Evolutionary conservation across 2,797 vertebrate species (phyloP), one percentile per base, ranked within the genome.

Genomic region (Philypnodon macrostomus): DNA sequence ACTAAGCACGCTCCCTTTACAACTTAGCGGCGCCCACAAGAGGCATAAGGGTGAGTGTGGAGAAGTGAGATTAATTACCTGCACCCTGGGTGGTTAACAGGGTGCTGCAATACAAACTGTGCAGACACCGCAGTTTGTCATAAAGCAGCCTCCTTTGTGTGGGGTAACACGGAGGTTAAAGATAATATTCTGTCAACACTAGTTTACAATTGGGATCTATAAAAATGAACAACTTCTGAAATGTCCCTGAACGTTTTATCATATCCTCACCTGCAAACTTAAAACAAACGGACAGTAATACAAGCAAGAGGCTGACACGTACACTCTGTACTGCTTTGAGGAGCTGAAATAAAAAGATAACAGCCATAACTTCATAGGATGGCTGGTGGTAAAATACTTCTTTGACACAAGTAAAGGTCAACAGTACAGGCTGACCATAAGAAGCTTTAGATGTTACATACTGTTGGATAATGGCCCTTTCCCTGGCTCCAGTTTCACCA

Each of bases 41-140:
- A 66, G 37, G 3, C 46, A 35, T 32, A 49, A 64, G 48, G 30
- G 37, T 8, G 2, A 57, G 36, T 63, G 55, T 62, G 33, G 31
- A 34, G 38, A 78, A 63, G 53, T 59, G 55, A 68, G 62, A 77
- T 73, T 73, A 75, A 73, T 79, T 73, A 62, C 57, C 36, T 49
- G 40, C 64, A 58, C 59, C 30, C 50, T 18, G 56, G 59, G 69
- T 74, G 69, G 69, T 57, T 68, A 72, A 62, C 57, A 40, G 53
- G 46, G 47, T 46, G 39, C 58, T 45, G 33, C 4, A 39, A 55
- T 35, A 41, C 58, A 59, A 68, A 69, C 44, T 65, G 54, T 67
- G 51, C 40, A 33, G 47, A 56, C 17, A 9, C 5, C 42, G 24
- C 47, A 39, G 4, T 58, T 58, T 24, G 52, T 44, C 4, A 14